These are phyloP conservation scores for Sesia bembeciformis DNA, from an alignment of 2,888 invertebrate genomes.

Conservation along the genomic window DNA sequence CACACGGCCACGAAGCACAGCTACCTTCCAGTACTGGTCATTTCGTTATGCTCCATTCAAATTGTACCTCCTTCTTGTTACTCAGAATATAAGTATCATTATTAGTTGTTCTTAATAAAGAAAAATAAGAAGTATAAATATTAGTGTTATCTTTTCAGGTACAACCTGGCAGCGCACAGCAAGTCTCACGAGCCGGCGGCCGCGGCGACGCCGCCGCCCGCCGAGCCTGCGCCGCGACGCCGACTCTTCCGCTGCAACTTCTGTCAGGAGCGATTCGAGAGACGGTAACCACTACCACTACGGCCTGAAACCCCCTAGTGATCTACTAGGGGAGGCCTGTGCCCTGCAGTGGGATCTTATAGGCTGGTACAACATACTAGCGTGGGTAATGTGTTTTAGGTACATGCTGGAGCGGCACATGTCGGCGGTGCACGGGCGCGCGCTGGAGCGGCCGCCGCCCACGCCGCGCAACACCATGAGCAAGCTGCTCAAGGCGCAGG, in stretches of 20 bases:
- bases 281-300: constrained; percentile 18
- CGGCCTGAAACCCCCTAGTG: too few species aligned
- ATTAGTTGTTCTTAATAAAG: too few species aligned
- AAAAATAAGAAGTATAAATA: too few species aligned
- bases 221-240: constrained; percentile 24
- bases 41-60: too few species aligned
- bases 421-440: constrained; percentile 49
- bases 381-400: constrained; percentile 8
- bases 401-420: constrained; percentile 66
- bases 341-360: too few species aligned
- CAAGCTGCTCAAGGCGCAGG: constrained; percentile 66
- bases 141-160: constrained; percentile 18
- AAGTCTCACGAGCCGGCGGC: constrained; percentile 43
- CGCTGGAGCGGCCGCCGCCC: constrained; percentile 61
- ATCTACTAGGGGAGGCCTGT: too few species aligned
- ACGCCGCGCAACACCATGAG: constrained; percentile 69
- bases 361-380: not conserved
- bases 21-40: too few species aligned
- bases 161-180: constrained; percentile 63
- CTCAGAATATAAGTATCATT: too few species aligned
- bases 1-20: too few species aligned
- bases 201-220: constrained; percentile 6
- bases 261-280: constrained; percentile 60
- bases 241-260: constrained; percentile 59
- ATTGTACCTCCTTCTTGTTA: too few species aligned